Evolutionary conservation across 2,888 invertebrate genomes (phyloP).

Genomic region (Iselma pallidipennis): DNA sequence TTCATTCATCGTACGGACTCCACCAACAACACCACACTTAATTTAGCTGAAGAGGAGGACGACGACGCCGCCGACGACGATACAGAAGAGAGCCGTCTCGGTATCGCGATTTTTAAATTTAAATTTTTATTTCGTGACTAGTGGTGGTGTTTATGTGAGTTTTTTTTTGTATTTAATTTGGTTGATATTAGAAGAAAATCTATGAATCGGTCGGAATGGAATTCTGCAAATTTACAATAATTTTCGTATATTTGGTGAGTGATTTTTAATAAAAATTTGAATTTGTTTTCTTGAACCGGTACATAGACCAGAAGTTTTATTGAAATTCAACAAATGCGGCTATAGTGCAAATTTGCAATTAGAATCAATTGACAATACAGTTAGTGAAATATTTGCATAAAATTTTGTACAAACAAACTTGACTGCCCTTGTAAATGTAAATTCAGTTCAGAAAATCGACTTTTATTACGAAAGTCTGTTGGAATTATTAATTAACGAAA

Average conservation of each 20-base stretch:
- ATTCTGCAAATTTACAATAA: not conserved
- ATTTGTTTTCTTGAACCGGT: too few species aligned
- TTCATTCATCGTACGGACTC: slow-evolving; percentile 1
- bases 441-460: too few species aligned
- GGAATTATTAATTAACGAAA: too few species aligned
- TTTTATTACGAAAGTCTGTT: too few species aligned
- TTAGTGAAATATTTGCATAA: not conserved
- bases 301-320: too few species aligned
- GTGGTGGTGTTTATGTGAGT: not conserved
- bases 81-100: too few species aligned
- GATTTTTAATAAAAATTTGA: not conserved
- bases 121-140: not conserved
- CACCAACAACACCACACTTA: not conserved
- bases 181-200: too few species aligned
- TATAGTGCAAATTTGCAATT: too few species aligned
- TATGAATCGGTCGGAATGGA: not conserved
- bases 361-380: not conserved
- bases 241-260: not conserved
- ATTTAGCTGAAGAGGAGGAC: not conserved
- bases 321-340: too few species aligned
- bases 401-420: too few species aligned
- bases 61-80: too few species aligned
- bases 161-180: not conserved
- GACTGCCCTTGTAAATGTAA: too few species aligned
- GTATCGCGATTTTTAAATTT: not conserved